Evolutionary conservation across 2,797 vertebrate genomes (phyloP).

Genomic region (Furcifer pardalis): DNA sequence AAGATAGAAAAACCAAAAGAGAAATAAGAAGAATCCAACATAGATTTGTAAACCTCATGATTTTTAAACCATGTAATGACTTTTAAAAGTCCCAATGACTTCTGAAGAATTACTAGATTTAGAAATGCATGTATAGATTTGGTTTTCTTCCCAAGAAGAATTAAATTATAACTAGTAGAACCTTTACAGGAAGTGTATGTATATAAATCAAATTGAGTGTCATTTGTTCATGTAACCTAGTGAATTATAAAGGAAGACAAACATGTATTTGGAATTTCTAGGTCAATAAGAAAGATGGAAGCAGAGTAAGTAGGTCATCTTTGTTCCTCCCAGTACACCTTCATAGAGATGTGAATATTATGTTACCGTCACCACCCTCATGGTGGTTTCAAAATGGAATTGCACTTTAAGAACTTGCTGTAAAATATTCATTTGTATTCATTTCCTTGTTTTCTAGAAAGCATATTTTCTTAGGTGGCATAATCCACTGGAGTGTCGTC

Average conservation of each 20-base stretch:
- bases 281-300: conserved; percentile 17
- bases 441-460: conserved; percentile 57
- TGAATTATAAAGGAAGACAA: background rate
- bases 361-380: background rate
- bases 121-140: conserved; percentile 15
- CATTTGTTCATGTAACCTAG: background rate
- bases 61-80: background rate
- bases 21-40: conserved; percentile 24
- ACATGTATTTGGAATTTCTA: conserved; percentile 20
- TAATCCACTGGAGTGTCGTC: background rate
- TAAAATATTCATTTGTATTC: conserved; percentile 58
- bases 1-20: conserved; percentile 22
- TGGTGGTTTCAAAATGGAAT: conserved; percentile 18
- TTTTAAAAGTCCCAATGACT: background rate
- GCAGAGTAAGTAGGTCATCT: background rate
- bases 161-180: conserved; percentile 6
- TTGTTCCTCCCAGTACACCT: conserved; percentile 13
- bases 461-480: conserved; percentile 47
- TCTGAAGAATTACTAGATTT: conserved; percentile 12
- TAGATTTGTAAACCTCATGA: conserved; percentile 30
- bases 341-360: conserved; percentile 30
- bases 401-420: conserved; percentile 55
- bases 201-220: background rate
- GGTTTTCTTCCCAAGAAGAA: background rate
- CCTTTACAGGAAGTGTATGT: background rate